Conservation (phyloP, 2,113 vertebrate genomes). For the Mionectes macconnelli region DNA sequence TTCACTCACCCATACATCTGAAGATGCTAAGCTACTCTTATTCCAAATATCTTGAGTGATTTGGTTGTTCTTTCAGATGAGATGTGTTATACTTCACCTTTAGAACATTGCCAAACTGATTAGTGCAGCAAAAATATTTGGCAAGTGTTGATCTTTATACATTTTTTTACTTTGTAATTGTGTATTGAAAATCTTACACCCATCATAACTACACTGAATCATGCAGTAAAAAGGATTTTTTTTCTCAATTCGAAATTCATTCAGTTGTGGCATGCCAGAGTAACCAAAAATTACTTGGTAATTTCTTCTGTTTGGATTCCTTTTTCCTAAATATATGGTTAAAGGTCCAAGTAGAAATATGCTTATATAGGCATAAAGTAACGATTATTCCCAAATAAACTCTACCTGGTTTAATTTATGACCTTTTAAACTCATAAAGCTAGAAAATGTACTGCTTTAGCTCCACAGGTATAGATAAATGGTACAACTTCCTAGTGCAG, state of each 20-base stretch:
- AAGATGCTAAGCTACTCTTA: slow-evolving; percentile 54
- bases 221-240: neutral
- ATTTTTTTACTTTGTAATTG: neutral
- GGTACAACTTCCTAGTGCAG: neutral
- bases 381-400: slow-evolving; percentile 1
- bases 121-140: neutral
- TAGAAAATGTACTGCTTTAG: neutral
- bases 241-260: neutral
- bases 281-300: neutral
- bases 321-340: neutral
- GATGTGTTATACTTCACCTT: neutral
- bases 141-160: neutral
- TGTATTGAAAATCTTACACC: neutral
- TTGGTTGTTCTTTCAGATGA: neutral
- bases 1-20: slow-evolving; percentile 76
- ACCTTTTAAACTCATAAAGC: neutral
- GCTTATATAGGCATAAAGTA: neutral
- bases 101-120: neutral
- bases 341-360: neutral
- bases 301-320: neutral
- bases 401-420: slow-evolving; percentile 29
- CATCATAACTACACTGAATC: neutral
- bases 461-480: slow-evolving; percentile 17
- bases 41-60: slow-evolving; percentile 8
- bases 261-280: neutral